Percentiles rank a stretch among this genome's conserved stretches.
Evolutionary conservation across 2,888 invertebrate species (phyloP).

Genomic region (Cryptus armator): DNA sequence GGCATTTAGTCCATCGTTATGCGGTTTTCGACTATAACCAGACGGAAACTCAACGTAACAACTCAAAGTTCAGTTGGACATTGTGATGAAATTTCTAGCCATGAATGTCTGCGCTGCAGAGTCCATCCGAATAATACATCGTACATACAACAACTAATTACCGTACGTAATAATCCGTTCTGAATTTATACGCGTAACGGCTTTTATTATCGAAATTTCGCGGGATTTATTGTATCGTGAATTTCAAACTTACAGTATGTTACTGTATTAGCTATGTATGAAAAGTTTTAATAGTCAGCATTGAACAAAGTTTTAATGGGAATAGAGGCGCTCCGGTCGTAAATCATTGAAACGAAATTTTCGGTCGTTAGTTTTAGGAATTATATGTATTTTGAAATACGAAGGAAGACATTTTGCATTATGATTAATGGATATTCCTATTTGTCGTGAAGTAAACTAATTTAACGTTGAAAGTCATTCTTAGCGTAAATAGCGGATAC

Average conservation of each 20-base stretch:
- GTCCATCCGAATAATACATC: background rate
- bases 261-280: constrained; percentile 4
- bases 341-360: constrained; percentile 6
- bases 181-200: background rate
- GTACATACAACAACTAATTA: background rate
- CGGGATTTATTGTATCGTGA: constrained; percentile 15
- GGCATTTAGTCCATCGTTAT: constrained; percentile 46
- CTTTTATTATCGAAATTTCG: constrained; percentile 1
- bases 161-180: background rate
- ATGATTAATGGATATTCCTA: background rate
- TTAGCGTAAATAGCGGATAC: background rate
- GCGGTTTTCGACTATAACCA: constrained; percentile 40
- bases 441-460: background rate
- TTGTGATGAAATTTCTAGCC: background rate
- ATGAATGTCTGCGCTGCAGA: background rate
- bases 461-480: background rate
- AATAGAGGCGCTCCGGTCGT: background rate
- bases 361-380: background rate
- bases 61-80: background rate
- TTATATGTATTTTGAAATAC: background rate
- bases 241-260: constrained; percentile 1
- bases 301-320: constrained; percentile 12
- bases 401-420: background rate
- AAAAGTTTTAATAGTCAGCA: constrained; percentile 7
- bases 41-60: background rate